These are phyloP conservation scores for Heliopora coerulea DNA, from an alignment of 92 coral and sea anemone genomes.

Conservation along the genomic window DNA sequence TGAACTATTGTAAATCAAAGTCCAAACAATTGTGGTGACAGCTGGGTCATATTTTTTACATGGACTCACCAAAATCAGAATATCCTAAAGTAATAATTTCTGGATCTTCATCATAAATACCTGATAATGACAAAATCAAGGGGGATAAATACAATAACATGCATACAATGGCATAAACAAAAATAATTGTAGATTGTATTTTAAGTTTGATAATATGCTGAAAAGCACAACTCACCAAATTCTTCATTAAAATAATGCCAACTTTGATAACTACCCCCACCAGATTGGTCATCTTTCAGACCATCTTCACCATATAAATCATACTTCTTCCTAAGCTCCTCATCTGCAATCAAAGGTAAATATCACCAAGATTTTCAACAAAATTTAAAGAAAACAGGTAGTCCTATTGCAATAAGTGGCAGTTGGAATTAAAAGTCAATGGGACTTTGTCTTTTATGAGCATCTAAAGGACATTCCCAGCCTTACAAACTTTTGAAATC, in stretches of 20 bases:
- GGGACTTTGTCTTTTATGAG: too few species aligned
- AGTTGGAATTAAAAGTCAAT: too few species aligned
- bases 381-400: background rate
- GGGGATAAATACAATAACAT: background rate
- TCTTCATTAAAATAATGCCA: constrained; percentile 99
- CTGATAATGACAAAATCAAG: constrained; percentile 41
- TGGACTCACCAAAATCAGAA: constrained; percentile 91
- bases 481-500: too few species aligned
- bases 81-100: constrained; percentile 90
- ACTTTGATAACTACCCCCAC: constrained; percentile 79
- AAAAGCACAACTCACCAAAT: constrained; percentile 74
- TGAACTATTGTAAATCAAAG: too few species aligned
- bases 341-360: constrained; percentile 55
- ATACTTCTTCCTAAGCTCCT: constrained; percentile 88
- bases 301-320: constrained; percentile 98
- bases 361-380: background rate
- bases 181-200: too few species aligned
- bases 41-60: too few species aligned
- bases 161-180: too few species aligned
- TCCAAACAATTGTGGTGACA: too few species aligned
- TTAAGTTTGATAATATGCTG: too few species aligned
- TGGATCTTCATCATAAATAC: constrained; percentile 94
- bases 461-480: too few species aligned
- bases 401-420: too few species aligned
- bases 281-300: constrained; percentile 88